phyloP scores from a whole-genome alignment of 2,888 invertebrate genomes.

The Pycnomerus fuliginosus region DNA sequence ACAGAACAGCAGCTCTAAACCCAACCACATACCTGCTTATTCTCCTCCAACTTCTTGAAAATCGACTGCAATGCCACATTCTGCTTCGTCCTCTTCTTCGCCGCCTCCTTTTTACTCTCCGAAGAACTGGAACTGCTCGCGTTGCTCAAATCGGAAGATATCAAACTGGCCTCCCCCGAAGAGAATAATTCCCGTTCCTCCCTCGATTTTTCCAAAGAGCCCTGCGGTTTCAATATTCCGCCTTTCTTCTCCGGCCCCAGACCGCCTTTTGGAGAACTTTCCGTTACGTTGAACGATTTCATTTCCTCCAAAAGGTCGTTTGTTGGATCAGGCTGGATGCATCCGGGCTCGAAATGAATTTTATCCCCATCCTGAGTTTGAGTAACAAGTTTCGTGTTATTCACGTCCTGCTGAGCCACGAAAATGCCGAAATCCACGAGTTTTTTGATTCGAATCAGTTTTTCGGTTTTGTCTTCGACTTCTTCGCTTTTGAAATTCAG shows the following conservation, averaged over 20 bases:
- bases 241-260: constrained; percentile 43
- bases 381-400: constrained; percentile 49
- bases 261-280: constrained; percentile 22
- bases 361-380: constrained; percentile 42
- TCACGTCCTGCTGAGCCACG: constrained; percentile 54
- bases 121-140: constrained; percentile 12
- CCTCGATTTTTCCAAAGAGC: constrained; percentile 66
- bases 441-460: constrained; percentile 55
- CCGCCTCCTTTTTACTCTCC: constrained; percentile 31
- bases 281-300: constrained; percentile 55
- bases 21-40: constrained; percentile 73
- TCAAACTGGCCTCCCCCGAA: constrained; percentile 15
- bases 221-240: constrained; percentile 72
- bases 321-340: constrained; percentile 53
- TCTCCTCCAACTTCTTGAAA: constrained; percentile 68
- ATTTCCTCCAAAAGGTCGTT: constrained; percentile 58
- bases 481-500: constrained; percentile 56
- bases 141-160: constrained; percentile 9
- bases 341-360: constrained; percentile 50
- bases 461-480: constrained; percentile 51
- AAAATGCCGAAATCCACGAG: constrained; percentile 56
- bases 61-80: constrained; percentile 81
- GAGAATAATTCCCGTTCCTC: constrained; percentile 59
- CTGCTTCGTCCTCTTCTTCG: constrained; percentile 60
- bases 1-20: too few relatives aligned